These are phyloP conservation scores for Vireo altiloquus DNA, from an alignment of 2,113 vertebrate species.

Conservation along the genomic window DNA sequence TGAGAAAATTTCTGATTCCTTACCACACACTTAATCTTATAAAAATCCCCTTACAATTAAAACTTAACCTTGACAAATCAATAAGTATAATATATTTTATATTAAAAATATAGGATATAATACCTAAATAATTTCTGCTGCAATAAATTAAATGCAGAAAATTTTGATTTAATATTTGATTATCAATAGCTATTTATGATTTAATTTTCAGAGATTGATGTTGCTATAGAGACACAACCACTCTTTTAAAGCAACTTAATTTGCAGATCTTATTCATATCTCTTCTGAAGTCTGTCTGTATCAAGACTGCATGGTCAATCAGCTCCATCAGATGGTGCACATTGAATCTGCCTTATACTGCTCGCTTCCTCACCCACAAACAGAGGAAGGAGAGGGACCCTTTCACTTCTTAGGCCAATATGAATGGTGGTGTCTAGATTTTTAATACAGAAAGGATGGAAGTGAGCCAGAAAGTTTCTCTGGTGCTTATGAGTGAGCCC, in stretches of 20 bases:
- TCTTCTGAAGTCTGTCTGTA: neutral
- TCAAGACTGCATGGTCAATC: neutral
- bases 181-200: neutral
- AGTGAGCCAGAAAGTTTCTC: neutral
- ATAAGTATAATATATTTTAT: neutral
- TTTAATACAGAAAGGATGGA: neutral
- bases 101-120: neutral
- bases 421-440: neutral
- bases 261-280: neutral
- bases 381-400: neutral
- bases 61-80: neutral
- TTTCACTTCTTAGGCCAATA: neutral
- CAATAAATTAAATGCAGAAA: neutral
- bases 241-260: neutral
- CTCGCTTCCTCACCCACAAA: neutral
- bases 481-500: neutral
- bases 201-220: neutral
- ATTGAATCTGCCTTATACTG: neutral
- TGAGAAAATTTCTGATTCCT: neutral
- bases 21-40: neutral
- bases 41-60: neutral
- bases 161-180: neutral
- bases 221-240: neutral
- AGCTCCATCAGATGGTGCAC: neutral
- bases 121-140: neutral